Base-by-base conservation (phyloP, 2,888 invertebrate genomes). In the Alcis repandata region DNA sequence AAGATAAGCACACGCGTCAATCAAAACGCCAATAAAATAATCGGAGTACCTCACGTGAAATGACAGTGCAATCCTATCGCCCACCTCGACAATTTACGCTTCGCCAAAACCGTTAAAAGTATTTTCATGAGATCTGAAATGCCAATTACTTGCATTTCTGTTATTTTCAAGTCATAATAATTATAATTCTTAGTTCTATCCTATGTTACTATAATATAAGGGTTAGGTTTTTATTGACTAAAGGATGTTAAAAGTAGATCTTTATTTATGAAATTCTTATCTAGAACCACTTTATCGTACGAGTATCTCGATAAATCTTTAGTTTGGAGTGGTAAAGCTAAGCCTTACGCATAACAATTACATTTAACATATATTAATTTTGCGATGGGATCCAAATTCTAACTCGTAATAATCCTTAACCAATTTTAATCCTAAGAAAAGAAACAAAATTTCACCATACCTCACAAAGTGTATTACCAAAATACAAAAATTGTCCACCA, bases 131-230 rank as follows among this genome's bases (percentile, higher is more conserved):
- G n/a, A 27, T 27, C 6, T 27, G 2, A 27, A 27, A 6, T 27
- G 27, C 6, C 27, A 27, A 27, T 27, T 2, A 13, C 20, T 45
- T 19, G 45, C 45, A 20, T 20, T 45, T 20, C 45, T 45, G 20
- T 45, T 20, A 45, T 45, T 45, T 13, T 45, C 13, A 13, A 20
- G 45, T 45, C 45, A 45, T 43, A 11, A 43, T 40, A 15, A 40
- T 40, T 36, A n/a, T n/a, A 40, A 40, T 27, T 27, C 27, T 4
- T n/a, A n/a, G n/a, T n/a, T n/a, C n/a, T n/a, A n/a, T n/a, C n/a
- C 4, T 15, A n/a, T 40, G 7, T 40, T 40, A 40, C 0, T 40
- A 40, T 40, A 40, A 15, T n/a, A n/a, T n/a, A n/a, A n/a, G n/a
- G 40, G 1, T 6, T n/a, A 40, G 3, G 40, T n/a, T 40, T 27